Evolutionary conservation across 2,888 invertebrate genomes (phyloP).

Genomic region (Dioctria linearis): DNA sequence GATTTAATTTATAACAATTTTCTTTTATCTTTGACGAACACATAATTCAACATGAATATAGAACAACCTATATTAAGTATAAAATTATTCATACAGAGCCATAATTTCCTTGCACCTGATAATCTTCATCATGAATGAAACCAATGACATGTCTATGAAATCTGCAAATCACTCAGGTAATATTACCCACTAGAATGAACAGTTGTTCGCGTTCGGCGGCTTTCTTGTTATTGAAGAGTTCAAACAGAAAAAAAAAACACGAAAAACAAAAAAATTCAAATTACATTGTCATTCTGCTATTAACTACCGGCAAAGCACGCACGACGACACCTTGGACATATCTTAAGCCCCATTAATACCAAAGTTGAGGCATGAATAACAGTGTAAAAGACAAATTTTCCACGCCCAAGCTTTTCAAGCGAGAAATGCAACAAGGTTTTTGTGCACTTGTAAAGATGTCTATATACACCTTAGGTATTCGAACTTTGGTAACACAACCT

Average conservation of each 20-base stretch:
- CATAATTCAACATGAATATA: too few relatives aligned
- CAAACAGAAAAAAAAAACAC: slow-evolving; percentile 16
- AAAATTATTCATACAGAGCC: too few relatives aligned
- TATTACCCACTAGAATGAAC: slow-evolving; percentile 43
- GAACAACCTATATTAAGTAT: too few relatives aligned
- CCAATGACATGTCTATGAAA: slow-evolving; percentile 43
- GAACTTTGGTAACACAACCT: slow-evolving; percentile 42
- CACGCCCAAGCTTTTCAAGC: slow-evolving; percentile 42
- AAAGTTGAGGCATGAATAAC: slow-evolving; percentile 11
- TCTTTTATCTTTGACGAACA: too few relatives aligned
- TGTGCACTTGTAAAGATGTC: slow-evolving; percentile 23
- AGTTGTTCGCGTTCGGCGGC: slow-evolving; percentile 3
- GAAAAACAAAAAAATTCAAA: slow-evolving; percentile 3
- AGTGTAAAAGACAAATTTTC: slow-evolving; percentile 43
- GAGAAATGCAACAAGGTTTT: slow-evolving; percentile 42
- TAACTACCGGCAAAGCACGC: slow-evolving; percentile 41
- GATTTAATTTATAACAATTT: too few relatives aligned
- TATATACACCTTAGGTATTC: neutral
- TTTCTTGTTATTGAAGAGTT: neutral
- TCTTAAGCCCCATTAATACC: slow-evolving; percentile 30
- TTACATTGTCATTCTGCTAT: slow-evolving; percentile 45
- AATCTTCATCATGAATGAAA: slow-evolving; percentile 19
- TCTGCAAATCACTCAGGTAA: slow-evolving; percentile 12
- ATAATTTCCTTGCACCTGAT: neutral
- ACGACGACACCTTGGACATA: slow-evolving; percentile 1